Conservation (phyloP, 2,797 vertebrate genomes). For the Hydrophis major region DNA sequence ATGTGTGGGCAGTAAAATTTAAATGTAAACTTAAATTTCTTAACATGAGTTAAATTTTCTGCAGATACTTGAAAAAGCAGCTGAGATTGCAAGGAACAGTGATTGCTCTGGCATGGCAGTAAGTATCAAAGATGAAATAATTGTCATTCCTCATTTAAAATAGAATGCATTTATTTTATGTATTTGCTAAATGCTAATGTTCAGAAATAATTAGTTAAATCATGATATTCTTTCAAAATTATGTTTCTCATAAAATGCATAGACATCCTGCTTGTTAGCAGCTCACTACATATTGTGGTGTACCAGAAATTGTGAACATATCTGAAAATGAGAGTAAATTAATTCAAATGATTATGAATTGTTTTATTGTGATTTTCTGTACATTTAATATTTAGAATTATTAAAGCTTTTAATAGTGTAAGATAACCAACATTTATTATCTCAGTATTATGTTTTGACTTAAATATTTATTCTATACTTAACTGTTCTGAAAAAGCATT, state of each 20-base stretch:
- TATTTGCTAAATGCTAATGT: not conserved
- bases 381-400: not conserved
- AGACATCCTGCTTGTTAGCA: not conserved
- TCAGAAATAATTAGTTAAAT: not conserved
- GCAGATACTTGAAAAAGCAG: slow-evolving; percentile 97
- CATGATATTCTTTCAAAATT: not conserved
- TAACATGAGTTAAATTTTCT: slow-evolving; percentile 6
- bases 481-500: not conserved
- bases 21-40: not conserved
- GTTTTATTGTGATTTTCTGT: not conserved
- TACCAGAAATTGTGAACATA: not conserved
- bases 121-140: slow-evolving; percentile 56
- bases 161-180: not conserved
- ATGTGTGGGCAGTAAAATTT: not conserved
- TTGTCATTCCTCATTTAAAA: not conserved
- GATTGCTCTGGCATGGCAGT: slow-evolving; percentile 84
- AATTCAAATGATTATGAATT: not conserved
- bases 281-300: not conserved
- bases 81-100: slow-evolving; percentile 84
- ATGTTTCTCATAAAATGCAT: not conserved
- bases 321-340: not conserved
- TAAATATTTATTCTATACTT: not conserved
- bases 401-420: not conserved
- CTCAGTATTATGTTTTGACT: not conserved
- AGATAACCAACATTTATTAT: not conserved